phyloP scores from a whole-genome alignment of 2,113 vertebrate species.

The Struthio camelus region DNA sequence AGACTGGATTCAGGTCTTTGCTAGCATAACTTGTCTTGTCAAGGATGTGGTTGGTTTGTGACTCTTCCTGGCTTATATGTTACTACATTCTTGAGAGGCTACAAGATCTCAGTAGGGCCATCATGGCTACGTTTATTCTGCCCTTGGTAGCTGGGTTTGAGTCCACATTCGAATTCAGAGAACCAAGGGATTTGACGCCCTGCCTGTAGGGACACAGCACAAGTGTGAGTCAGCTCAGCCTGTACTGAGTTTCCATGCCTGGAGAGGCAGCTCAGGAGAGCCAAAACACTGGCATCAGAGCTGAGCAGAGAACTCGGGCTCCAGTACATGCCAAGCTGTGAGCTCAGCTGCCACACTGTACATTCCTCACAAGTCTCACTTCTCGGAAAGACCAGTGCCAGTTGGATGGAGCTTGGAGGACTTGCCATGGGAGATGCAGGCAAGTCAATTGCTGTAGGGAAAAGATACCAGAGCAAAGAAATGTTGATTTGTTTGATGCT shows the following conservation, averaged over 20 bases:
- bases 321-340: not conserved
- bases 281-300: fast-evolving
- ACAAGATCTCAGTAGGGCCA: not conserved
- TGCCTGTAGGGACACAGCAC: not conserved
- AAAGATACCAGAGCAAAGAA: not conserved
- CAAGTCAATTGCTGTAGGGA: not conserved
- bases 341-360: not conserved
- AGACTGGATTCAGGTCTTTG: not conserved
- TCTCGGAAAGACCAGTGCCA: not conserved
- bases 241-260: not conserved
- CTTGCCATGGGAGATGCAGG: not conserved
- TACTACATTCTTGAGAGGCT: not conserved
- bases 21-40: not conserved
- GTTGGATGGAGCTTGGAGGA: not conserved
- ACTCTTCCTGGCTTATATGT: not conserved
- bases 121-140: not conserved
- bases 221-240: not conserved
- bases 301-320: not conserved
- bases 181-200: not conserved
- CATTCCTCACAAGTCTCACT: not conserved
- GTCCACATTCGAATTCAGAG: slow-evolving; percentile 17
- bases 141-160: not conserved
- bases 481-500: not conserved
- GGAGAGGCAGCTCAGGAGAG: not conserved
- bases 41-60: not conserved